A percentile compares a stretch with the other conserved stretches of the same genome.
phyloP scores from a whole-genome alignment of 2,113 vertebrate species.

The Alethe castanea region DNA sequence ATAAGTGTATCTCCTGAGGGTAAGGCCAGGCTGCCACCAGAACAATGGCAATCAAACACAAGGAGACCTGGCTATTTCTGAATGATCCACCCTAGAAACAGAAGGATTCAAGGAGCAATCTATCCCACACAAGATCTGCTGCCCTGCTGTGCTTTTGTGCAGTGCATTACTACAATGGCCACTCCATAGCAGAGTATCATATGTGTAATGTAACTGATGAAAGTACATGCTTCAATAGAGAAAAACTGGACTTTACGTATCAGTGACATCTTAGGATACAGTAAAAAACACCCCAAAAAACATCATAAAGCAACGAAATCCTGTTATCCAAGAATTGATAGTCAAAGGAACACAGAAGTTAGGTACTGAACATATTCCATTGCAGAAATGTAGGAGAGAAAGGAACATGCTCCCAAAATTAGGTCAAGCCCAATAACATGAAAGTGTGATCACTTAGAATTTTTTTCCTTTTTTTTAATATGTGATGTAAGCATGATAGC shows the following conservation, averaged over 20 bases:
- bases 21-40: background rate
- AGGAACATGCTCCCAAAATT: background rate
- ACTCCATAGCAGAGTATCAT: background rate
- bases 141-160: background rate
- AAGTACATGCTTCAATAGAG: accelerated
- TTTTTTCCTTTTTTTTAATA: background rate
- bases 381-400: background rate
- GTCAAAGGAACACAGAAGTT: background rate
- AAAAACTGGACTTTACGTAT: background rate
- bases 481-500: background rate
- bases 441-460: background rate
- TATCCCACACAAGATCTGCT: background rate
- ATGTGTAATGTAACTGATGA: background rate
- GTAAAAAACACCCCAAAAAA: background rate
- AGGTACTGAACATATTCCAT: background rate
- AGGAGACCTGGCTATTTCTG: background rate
- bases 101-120: background rate
- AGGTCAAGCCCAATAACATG: background rate
- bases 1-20: background rate
- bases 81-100: background rate
- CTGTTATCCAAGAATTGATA: background rate
- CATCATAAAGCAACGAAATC: background rate
- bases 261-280: background rate
- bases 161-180: background rate
- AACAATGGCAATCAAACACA: background rate